Conservation (phyloP, 2,888 invertebrate species). For the Drosophila buzzatii region DNA sequence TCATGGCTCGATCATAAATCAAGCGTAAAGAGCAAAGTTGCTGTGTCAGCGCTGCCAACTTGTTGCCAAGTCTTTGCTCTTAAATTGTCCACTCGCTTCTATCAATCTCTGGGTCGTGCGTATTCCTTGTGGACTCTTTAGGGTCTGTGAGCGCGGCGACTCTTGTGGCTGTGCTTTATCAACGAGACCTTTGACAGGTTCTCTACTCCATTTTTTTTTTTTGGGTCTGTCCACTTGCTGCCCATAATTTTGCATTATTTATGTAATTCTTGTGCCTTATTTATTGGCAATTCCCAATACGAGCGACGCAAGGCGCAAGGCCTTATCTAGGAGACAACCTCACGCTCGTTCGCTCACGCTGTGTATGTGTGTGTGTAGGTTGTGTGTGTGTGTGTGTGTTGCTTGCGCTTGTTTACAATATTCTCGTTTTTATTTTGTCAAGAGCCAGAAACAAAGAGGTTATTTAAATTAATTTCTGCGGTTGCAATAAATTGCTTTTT, state of each 20-base stretch:
- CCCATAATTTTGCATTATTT: slow-evolving; percentile 70
- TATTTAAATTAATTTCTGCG: slow-evolving; percentile 76
- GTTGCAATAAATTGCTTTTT: slow-evolving; percentile 73
- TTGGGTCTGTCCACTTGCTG: slow-evolving; percentile 47
- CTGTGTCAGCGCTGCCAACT: slow-evolving; percentile 14
- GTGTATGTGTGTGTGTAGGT: not conserved
- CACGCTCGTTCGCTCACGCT: not conserved
- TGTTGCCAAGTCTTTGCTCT: slow-evolving; percentile 11
- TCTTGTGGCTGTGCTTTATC: slow-evolving; percentile 22
- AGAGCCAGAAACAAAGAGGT: slow-evolving; percentile 59
- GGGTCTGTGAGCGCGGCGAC: not conserved
- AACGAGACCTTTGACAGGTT: slow-evolving; percentile 17
- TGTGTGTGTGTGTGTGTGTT: slow-evolving; percentile 8
- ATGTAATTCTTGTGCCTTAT: slow-evolving; percentile 70
- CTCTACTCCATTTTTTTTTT: not conserved
- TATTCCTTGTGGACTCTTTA: slow-evolving; percentile 10
- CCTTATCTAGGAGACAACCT: slow-evolving; percentile 31
- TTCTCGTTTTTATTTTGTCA: slow-evolving; percentile 49
- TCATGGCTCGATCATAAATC: not conserved
- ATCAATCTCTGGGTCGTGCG: not conserved
- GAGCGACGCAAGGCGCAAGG: slow-evolving; percentile 21
- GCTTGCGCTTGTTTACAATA: slow-evolving; percentile 40
- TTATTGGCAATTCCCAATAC: slow-evolving; percentile 66
- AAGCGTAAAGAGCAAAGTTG: not conserved
- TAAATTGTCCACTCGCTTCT: slow-evolving; percentile 5